A percentile compares a stretch with the other conserved stretches of the same genome.
Conservation (phyloP, 2,113 vertebrate species). For the Prunella himalayana region DNA sequence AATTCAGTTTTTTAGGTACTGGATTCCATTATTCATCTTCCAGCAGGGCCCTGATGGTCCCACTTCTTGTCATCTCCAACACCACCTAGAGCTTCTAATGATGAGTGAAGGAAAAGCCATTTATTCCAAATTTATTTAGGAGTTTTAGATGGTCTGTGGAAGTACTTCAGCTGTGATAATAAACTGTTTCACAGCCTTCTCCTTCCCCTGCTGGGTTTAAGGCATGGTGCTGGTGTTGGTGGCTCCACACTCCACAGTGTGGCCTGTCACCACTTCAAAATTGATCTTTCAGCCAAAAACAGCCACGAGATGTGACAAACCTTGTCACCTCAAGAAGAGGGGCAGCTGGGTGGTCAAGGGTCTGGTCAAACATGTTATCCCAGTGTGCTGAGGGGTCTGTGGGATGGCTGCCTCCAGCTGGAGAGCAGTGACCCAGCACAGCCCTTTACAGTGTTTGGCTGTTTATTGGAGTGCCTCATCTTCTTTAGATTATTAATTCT, state of each 20-base stretch:
- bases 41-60: not conserved
- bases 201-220: not conserved
- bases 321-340: not conserved
- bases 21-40: not conserved
- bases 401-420: not conserved
- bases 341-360: not conserved
- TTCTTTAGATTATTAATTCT: conserved; percentile 3
- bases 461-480: not conserved
- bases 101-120: not conserved
- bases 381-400: not conserved
- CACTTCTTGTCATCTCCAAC: not conserved
- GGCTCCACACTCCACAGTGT: not conserved
- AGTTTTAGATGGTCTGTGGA: not conserved
- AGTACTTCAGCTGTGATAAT: not conserved
- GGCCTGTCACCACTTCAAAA: not conserved
- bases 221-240: not conserved
- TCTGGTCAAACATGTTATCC: not conserved
- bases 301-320: not conserved
- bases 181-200: not conserved
- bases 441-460: not conserved
- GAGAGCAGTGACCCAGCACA: not conserved
- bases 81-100: not conserved
- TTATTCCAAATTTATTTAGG: not conserved
- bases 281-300: not conserved
- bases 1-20: not conserved